A percentile compares a stretch with the other conserved stretches of the same genome.
These are phyloP conservation scores for Microctonus aethiopoides DNA, from an alignment of 2,888 invertebrate genomes.

Conservation along the genomic window DNA sequence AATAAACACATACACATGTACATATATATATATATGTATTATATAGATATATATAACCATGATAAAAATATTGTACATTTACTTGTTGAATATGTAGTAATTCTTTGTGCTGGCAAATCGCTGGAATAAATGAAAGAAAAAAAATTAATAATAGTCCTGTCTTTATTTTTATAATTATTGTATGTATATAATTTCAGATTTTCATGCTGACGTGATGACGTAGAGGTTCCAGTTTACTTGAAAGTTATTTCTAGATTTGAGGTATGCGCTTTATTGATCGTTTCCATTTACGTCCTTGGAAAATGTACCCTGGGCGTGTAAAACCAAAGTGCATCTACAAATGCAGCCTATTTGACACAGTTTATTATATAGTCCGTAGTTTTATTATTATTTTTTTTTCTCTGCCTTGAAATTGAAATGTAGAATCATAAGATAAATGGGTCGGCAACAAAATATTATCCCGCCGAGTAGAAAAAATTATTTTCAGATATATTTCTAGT, in stretches of 20 bases:
- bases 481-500: background rate
- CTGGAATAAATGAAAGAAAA: background rate
- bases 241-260: slow-evolving; percentile 19
- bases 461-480: background rate
- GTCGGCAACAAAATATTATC: background rate
- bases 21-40: too few relatives aligned
- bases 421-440: background rate
- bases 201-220: background rate
- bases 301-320: slow-evolving; percentile 18
- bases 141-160: background rate
- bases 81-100: slow-evolving; percentile 1
- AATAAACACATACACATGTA: too few relatives aligned
- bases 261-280: slow-evolving; percentile 30
- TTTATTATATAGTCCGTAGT: too few relatives aligned
- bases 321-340: slow-evolving; percentile 4
- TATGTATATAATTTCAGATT: too few relatives aligned
- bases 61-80: background rate
- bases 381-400: background rate
- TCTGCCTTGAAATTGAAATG: background rate
- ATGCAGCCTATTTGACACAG: background rate
- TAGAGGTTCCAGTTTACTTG: background rate
- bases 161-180: background rate
- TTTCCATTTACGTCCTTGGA: slow-evolving; percentile 2
- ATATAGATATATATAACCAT: background rate
- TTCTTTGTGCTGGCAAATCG: background rate